Evolutionary conservation across 2,888 invertebrate genomes (phyloP), one percentile per base, ranked within the genome.

Genomic region (Hesperia comma): DNA sequence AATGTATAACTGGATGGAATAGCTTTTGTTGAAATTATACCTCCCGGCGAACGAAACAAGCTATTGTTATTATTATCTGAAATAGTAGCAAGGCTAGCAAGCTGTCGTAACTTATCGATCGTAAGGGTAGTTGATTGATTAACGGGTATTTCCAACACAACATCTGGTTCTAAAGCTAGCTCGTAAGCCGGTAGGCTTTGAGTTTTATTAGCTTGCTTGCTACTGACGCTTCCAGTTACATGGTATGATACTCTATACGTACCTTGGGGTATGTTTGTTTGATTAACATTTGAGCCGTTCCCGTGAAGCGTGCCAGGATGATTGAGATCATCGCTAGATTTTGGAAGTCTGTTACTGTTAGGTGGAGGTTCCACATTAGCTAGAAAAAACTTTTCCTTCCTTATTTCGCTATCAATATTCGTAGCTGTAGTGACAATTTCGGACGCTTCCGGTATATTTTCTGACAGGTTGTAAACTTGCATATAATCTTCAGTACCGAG

Each of bases 1-100:
- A 94, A 80, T 0, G 93, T 93, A 73, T 94, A 94, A 75, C 93
- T 94, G 0, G 94, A 93, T 17, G 93, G 94, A 68, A 94, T 93
- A 4, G 94, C 94, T 87, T 94, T 94, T 12, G 94, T 94, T 15
- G 94, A 94, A 76, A 94, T 94, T 19, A 93, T 85, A 61, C 92
- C 87, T 37, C 93, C 93, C 12, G 90, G 89, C 32, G 88, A 76
- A 46, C 88, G 87, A 86, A 91, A 92, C 75, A 91, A 86, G 53
- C 92, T 93, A 21, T 89, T 88, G 72, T 94, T 94, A 72, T 90
- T 90, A 40, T 85, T 88, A 79, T 93, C 89, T 15, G 92, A 90
- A 70, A 94, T 88, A 53, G 94, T 94, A 19, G 94, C 94, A 40
- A 94, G 89, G 80, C 87, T 93, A 12, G 94, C 93, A 10, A 94